Percentiles rank a stretch among this genome's conserved stretches.
phyloP scores from a whole-genome alignment of 1,140 invertebrate species.

The Ceratoteleas bidentatus region DNA sequence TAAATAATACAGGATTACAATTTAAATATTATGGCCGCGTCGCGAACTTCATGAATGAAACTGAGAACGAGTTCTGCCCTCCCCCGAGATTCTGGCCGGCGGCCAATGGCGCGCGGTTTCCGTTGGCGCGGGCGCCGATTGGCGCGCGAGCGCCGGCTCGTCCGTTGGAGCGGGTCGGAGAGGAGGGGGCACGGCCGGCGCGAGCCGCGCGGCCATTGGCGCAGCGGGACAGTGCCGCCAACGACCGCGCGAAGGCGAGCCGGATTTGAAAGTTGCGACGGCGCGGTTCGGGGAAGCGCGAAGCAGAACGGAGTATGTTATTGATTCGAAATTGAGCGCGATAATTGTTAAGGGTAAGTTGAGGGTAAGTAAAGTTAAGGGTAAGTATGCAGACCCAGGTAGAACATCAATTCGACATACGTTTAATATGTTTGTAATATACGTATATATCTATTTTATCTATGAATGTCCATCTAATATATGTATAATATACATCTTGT shows the following conservation, averaged over 20 bases:
- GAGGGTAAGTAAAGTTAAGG: too few relatives aligned
- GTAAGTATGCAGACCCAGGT: too few relatives aligned
- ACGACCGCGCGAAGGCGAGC: conserved; percentile 10
- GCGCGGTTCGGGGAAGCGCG: too few relatives aligned
- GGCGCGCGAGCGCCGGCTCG: not conserved
- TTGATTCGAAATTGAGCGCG: too few relatives aligned
- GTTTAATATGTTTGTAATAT: too few relatives aligned
- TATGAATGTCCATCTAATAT: too few relatives aligned
- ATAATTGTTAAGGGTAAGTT: too few relatives aligned
- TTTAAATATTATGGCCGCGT: conserved; percentile 76
- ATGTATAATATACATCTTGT: too few relatives aligned
- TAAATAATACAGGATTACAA: conserved; percentile 77
- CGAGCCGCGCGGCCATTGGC: conserved; percentile 20
- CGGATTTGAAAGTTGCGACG: too few relatives aligned
- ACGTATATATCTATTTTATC: too few relatives aligned
- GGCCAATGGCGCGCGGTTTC: conserved; percentile 58
- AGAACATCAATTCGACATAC: too few relatives aligned
- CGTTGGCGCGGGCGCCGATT: not conserved
- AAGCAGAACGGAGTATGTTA: too few relatives aligned
- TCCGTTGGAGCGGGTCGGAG: conserved; percentile 33
- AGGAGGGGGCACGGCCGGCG: conserved; percentile 17
- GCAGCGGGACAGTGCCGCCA: not conserved
- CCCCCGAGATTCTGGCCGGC: conserved; percentile 64
- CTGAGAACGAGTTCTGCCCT: conserved; percentile 72
- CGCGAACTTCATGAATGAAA: conserved; percentile 79